Percentiles rank a stretch among this genome's conserved stretches.
Evolutionary conservation across 1,140 invertebrate genomes (phyloP).

Genomic region (Drosophila sp.): DNA sequence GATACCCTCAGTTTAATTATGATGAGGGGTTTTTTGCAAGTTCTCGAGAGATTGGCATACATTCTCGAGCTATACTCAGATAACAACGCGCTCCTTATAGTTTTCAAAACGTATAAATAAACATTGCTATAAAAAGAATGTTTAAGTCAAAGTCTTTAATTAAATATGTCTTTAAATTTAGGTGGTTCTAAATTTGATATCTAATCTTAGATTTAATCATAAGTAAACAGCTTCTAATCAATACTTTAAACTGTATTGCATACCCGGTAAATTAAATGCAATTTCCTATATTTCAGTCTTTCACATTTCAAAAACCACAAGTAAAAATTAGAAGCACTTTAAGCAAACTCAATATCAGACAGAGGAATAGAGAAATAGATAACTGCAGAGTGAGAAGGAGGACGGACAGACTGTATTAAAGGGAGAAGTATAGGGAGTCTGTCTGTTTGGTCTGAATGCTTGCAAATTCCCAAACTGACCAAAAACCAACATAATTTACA

Average conservation of each 20-base stretch:
- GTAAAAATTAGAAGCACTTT: constrained; percentile 48
- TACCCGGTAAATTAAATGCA: not conserved
- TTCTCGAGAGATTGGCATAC: too few relatives aligned
- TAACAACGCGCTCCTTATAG: too few relatives aligned
- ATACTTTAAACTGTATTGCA: not conserved
- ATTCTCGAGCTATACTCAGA: too few relatives aligned
- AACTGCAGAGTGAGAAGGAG: not conserved
- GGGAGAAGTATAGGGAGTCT: not conserved
- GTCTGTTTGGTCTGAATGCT: constrained; percentile 39
- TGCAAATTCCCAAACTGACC: constrained; percentile 65
- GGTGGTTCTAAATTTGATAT: not conserved
- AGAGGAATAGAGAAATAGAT: constrained; percentile 21
- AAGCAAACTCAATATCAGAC: constrained; percentile 39
- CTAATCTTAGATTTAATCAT: not conserved
- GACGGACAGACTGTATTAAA: not conserved
- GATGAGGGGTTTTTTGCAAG: too few relatives aligned
- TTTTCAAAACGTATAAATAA: too few relatives aligned
- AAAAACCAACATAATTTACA: constrained; percentile 79
- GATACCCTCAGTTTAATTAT: not conserved
- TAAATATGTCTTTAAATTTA: too few relatives aligned
- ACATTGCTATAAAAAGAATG: too few relatives aligned
- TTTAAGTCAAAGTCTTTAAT: too few relatives aligned
- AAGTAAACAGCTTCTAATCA: not conserved
- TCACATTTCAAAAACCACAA: constrained; percentile 12
- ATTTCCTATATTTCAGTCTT: not conserved